These are phyloP conservation scores for Hippoglossus hippoglossus DNA, from an alignment of 2,797 vertebrate species.

Conservation along the genomic window DNA sequence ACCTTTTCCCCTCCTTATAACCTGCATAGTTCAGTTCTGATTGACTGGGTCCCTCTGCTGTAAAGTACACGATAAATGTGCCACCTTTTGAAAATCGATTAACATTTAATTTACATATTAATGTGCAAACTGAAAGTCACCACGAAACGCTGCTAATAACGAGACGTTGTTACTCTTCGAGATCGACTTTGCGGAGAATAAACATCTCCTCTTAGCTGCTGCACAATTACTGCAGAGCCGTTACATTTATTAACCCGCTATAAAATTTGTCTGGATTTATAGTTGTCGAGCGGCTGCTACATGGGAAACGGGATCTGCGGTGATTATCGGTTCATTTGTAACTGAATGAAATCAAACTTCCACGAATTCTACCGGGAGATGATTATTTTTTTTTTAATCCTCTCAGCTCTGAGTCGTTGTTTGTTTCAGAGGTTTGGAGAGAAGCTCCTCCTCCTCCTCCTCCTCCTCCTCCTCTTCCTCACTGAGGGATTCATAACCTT, in stretches of 20 bases:
- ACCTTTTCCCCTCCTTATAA: conserved; percentile 53
- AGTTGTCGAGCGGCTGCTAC: conserved; percentile 14
- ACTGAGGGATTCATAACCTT: no score
- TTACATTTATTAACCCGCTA: conserved; percentile 38
- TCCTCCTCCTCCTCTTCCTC: no score
- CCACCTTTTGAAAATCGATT: conserved; percentile 65
- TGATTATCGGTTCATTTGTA: conserved; percentile 8
- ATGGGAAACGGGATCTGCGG: neutral
- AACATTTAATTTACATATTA: conserved; percentile 72
- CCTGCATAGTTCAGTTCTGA: conserved; percentile 35
- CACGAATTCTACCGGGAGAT: neutral
- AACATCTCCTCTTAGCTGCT: conserved; percentile 33
- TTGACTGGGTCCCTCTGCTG: conserved; percentile 47
- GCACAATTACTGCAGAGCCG: conserved; percentile 26
- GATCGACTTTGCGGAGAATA: conserved; percentile 25
- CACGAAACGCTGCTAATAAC: conserved; percentile 42
- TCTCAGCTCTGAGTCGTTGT: neutral
- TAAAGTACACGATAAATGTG: conserved; percentile 57
- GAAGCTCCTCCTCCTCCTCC: neutral
- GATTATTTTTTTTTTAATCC: neutral
- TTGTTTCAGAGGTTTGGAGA: neutral
- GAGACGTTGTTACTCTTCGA: conserved; percentile 33
- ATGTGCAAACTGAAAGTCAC: conserved; percentile 55
- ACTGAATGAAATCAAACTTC: conserved; percentile 9
- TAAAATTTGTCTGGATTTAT: conserved; percentile 35